Conservation (phyloP, 2,888 invertebrate genomes). For the Synergus japonicus region DNA sequence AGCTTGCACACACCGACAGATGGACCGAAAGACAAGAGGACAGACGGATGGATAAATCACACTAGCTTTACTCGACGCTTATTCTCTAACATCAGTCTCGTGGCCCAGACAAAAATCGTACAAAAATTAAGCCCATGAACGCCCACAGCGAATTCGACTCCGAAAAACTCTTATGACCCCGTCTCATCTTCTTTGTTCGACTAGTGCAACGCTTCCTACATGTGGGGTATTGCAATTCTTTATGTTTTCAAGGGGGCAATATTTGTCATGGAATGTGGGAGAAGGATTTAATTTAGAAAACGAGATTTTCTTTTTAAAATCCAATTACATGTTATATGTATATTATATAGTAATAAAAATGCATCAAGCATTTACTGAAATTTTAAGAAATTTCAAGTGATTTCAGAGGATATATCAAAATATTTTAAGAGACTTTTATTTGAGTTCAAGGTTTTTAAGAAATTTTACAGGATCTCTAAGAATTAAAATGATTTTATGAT, state of each 20-base stretch:
- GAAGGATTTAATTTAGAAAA: too few species aligned
- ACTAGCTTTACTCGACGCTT: slow-evolving; percentile 55
- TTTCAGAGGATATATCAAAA: too few species aligned
- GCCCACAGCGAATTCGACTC: slow-evolving; percentile 53
- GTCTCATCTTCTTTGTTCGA: slow-evolving; percentile 19
- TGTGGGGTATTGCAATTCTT: neutral
- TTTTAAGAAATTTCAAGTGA: too few species aligned
- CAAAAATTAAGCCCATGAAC: slow-evolving; percentile 63
- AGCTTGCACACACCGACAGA: slow-evolving; percentile 47
- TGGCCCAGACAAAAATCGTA: slow-evolving; percentile 71
- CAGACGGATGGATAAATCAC: slow-evolving; percentile 67
- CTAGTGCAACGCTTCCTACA: neutral
- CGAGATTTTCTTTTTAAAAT: too few species aligned
- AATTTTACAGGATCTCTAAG: neutral
- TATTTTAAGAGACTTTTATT: too few species aligned
- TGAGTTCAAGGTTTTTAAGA: too few species aligned
- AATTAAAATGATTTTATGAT: too few species aligned
- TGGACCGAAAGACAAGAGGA: slow-evolving; percentile 49
- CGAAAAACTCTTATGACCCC: slow-evolving; percentile 17
- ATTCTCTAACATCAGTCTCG: slow-evolving; percentile 50
- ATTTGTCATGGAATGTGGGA: too few species aligned
- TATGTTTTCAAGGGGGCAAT: too few species aligned
- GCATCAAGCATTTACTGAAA: too few species aligned
- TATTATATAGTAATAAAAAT: too few species aligned
- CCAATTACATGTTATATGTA: too few species aligned